These are phyloP conservation scores for Scrobipalpa costella DNA, from an alignment of 2,888 invertebrate genomes.

Conservation along the genomic window DNA sequence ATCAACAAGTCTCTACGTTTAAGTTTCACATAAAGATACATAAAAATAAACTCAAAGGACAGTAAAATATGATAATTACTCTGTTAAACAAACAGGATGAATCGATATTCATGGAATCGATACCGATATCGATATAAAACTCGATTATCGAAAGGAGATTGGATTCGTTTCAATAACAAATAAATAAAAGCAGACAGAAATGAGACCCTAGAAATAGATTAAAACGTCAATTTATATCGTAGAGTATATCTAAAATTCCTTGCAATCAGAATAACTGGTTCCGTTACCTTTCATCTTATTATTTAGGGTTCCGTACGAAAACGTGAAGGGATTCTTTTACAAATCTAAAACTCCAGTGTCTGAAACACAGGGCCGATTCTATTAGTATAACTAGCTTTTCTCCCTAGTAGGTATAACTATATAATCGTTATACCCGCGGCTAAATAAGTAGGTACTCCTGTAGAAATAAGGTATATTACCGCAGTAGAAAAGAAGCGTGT, in stretches of 20 bases:
- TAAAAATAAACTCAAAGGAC: background rate
- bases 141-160: slow-evolving; percentile 11
- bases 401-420: too few relatives aligned
- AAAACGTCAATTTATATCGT: background rate
- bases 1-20: background rate
- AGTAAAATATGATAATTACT: slow-evolving; percentile 10
- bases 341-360: too few relatives aligned
- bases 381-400: too few relatives aligned
- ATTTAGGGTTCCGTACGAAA: too few relatives aligned
- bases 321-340: too few relatives aligned
- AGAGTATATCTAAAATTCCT: background rate
- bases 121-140: background rate
- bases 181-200: background rate
- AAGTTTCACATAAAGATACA: background rate
- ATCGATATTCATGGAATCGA: slow-evolving; percentile 10
- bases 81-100: slow-evolving; percentile 9
- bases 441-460: too few relatives aligned
- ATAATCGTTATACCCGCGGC: too few relatives aligned
- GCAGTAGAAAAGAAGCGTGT: too few relatives aligned
- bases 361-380: too few relatives aligned
- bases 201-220: background rate
- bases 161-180: slow-evolving; percentile 1
- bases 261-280: slow-evolving; percentile 9
- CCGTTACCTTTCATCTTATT: background rate
- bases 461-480: too few relatives aligned